A percentile compares a stretch with the other conserved stretches of the same genome.
Conservation (phyloP, 1,140 invertebrate genomes). For the Babylonia areolata region DNA sequence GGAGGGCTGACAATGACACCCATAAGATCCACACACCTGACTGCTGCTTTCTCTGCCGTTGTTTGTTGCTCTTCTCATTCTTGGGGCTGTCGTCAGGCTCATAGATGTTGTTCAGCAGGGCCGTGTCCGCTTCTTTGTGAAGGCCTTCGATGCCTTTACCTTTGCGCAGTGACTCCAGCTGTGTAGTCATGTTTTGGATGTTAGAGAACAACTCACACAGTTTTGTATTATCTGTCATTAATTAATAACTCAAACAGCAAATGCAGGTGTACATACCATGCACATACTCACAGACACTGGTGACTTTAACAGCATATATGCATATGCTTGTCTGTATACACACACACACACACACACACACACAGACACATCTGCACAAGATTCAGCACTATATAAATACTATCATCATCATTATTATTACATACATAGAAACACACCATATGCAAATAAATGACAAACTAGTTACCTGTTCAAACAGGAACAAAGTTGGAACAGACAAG, state of each 20-base stretch:
- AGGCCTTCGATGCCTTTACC: conserved; percentile 66
- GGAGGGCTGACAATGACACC: too few relatives aligned
- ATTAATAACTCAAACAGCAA: neutral
- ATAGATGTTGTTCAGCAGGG: conserved; percentile 68
- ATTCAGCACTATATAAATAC: neutral
- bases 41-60: conserved; percentile 60
- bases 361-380: too few relatives aligned
- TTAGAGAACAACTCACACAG: neutral
- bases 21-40: conserved; percentile 44
- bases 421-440: neutral
- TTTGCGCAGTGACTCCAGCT: conserved; percentile 69
- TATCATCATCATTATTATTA: neutral
- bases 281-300: too few relatives aligned
- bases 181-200: conserved; percentile 21
- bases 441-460: too few relatives aligned
- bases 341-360: too few relatives aligned
- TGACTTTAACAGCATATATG: neutral
- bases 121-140: conserved; percentile 67
- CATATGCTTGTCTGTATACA: neutral
- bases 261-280: too few relatives aligned
- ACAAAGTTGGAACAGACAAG: too few relatives aligned
- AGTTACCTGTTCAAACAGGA: too few relatives aligned
- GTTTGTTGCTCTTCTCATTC: conserved; percentile 71
- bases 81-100: conserved; percentile 69
- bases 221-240: neutral